Evolutionary conservation across 2,113 vertebrate species (phyloP).

Genomic region (Megalops atlanticus): DNA sequence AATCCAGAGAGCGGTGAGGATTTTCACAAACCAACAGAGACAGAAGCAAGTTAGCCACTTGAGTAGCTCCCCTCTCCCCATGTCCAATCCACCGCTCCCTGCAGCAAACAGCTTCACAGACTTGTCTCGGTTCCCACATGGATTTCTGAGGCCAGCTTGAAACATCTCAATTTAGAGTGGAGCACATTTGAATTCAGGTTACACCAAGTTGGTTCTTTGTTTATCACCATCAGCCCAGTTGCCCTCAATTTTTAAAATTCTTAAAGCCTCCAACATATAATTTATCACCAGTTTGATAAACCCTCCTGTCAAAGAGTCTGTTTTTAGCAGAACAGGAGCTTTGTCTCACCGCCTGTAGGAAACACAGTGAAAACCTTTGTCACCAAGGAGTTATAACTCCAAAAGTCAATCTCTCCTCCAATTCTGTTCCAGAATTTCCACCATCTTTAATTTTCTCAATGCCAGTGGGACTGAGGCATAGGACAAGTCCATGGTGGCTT

Average conservation of each 20-base stretch:
- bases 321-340: background rate
- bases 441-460: constrained; percentile 11
- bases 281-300: background rate
- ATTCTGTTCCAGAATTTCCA: background rate
- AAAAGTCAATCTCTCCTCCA: background rate
- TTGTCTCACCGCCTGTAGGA: background rate
- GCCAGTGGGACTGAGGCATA: background rate
- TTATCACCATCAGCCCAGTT: too few relatives aligned
- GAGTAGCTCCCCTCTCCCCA: too few relatives aligned
- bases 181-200: too few relatives aligned
- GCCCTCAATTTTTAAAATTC: background rate
- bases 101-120: too few relatives aligned
- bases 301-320: background rate
- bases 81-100: too few relatives aligned
- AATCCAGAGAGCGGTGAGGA: too few relatives aligned
- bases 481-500: background rate
- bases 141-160: too few relatives aligned
- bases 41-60: too few relatives aligned
- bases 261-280: background rate
- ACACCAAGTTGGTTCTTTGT: background rate
- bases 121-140: too few relatives aligned
- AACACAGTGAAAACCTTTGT: background rate
- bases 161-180: too few relatives aligned
- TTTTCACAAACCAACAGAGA: too few relatives aligned
- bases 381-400: background rate